These are phyloP conservation scores for Allygus modestus DNA, from an alignment of 2,888 invertebrate genomes.

Conservation along the genomic window DNA sequence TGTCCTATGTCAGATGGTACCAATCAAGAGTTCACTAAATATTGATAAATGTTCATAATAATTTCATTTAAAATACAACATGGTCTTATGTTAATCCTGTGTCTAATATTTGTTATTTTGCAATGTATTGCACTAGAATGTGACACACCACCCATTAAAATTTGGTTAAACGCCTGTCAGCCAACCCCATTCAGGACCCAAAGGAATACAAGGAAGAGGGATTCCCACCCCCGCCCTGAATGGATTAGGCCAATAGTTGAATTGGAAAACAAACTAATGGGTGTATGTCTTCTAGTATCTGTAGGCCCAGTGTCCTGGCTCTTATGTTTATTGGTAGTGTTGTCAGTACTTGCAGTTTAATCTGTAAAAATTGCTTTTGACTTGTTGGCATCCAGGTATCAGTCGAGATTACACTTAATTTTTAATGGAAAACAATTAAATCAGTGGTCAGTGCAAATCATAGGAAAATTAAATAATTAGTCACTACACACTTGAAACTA, in stretches of 20 bases:
- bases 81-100: conserved; percentile 7
- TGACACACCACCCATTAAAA: conserved; percentile 41
- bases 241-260: not conserved
- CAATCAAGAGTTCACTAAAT: conserved; percentile 11
- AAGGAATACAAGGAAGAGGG: not conserved
- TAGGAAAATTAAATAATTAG: too few relatives aligned
- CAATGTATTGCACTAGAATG: conserved; percentile 5
- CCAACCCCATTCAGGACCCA: conserved; percentile 33
- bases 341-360: not conserved
- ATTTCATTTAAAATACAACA: not conserved
- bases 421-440: too few relatives aligned
- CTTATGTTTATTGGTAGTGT: conserved; percentile 3
- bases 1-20: too few relatives aligned
- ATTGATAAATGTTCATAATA: not conserved
- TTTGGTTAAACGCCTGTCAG: conserved; percentile 21
- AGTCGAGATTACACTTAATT: too few relatives aligned
- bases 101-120: conserved; percentile 16
- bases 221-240: conserved; percentile 26
- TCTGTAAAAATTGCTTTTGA: not conserved
- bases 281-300: conserved; percentile 40
- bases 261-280: conserved; percentile 5
- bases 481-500: too few relatives aligned
- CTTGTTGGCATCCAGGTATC: not conserved
- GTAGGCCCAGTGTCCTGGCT: conserved; percentile 10
- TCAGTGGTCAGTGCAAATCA: too few relatives aligned